A percentile compares a stretch with the other conserved stretches of the same genome.
Conservation (phyloP, 2,888 invertebrate species). For the Amblyjoppa proteus region DNA sequence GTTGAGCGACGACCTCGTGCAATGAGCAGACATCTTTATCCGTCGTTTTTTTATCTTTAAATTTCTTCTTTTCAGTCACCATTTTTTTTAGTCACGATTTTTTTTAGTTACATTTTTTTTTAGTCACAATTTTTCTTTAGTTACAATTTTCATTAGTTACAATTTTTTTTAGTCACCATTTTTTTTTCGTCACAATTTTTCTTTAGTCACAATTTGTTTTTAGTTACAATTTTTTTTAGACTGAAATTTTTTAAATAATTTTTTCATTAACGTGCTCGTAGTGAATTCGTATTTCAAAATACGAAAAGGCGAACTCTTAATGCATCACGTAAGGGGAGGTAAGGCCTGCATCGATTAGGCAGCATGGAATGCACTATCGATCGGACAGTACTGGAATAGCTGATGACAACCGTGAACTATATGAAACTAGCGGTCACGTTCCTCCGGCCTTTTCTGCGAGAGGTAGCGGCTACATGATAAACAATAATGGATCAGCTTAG, state of each 20-base stretch:
- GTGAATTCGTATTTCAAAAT: neutral
- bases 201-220: too few species aligned
- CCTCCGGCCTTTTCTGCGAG: constrained; percentile 12
- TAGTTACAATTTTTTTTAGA: too few species aligned
- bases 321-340: neutral
- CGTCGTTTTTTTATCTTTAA: neutral
- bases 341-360: neutral
- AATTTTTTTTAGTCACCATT: too few species aligned
- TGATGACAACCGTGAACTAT: neutral
- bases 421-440: constrained; percentile 16
- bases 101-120: too few species aligned
- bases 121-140: too few species aligned
- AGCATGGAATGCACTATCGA: neutral
- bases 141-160: too few species aligned
- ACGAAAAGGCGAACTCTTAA: neutral
- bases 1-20: constrained; percentile 39
- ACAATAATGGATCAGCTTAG: constrained; percentile 3
- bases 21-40: neutral
- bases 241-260: too few species aligned
- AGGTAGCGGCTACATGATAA: constrained; percentile 11
- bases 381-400: neutral
- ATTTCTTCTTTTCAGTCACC: neutral
- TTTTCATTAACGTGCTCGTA: too few species aligned
- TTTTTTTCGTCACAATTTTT: too few species aligned
- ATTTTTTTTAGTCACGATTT: neutral